These are phyloP conservation scores for Drosophila lacicola DNA, from an alignment of 2,888 invertebrate genomes.

Conservation along the genomic window DNA sequence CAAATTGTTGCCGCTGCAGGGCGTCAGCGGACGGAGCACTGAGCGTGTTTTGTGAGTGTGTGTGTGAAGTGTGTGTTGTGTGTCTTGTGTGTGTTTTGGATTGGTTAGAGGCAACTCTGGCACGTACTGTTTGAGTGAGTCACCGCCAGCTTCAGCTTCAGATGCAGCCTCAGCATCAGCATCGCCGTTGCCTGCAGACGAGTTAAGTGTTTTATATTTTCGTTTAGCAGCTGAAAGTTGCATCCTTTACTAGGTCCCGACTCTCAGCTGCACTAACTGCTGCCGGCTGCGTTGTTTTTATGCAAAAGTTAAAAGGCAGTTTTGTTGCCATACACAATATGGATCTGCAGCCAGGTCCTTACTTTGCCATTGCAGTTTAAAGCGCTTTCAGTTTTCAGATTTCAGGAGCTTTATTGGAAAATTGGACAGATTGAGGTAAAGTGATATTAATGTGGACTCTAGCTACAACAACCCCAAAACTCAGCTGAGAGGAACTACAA, in stretches of 20 bases:
- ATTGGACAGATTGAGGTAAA: conserved; percentile 80
- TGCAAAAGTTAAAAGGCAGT: conserved; percentile 76
- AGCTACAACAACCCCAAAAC: background rate
- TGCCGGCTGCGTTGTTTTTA: conserved; percentile 75
- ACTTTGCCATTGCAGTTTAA: conserved; percentile 61
- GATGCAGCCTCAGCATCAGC: conserved; percentile 9
- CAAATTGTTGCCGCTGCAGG: conserved; percentile 63
- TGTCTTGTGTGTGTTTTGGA: conserved; percentile 22
- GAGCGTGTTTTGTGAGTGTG: conserved; percentile 11
- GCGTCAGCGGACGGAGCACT: conserved; percentile 30
- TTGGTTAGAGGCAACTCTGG: conserved; percentile 48
- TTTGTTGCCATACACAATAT: conserved; percentile 45
- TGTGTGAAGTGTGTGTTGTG: conserved; percentile 6
- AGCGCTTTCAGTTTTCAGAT: conserved; percentile 61
- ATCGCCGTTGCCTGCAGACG: conserved; percentile 41
- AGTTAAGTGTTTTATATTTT: conserved; percentile 81
- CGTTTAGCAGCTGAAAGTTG: conserved; percentile 81
- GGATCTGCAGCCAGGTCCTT: conserved; percentile 26
- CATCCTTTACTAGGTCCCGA: conserved; percentile 58
- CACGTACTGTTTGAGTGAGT: conserved; percentile 53
- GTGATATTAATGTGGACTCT: conserved; percentile 70
- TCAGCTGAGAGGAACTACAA: conserved; percentile 9
- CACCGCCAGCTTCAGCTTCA: conserved; percentile 26
- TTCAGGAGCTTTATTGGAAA: conserved; percentile 76
- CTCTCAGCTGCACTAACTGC: conserved; percentile 58